These are phyloP conservation scores for Platygyra sinensis DNA, from an alignment of 64 coral and sea anemone genomes.

Conservation along the genomic window DNA sequence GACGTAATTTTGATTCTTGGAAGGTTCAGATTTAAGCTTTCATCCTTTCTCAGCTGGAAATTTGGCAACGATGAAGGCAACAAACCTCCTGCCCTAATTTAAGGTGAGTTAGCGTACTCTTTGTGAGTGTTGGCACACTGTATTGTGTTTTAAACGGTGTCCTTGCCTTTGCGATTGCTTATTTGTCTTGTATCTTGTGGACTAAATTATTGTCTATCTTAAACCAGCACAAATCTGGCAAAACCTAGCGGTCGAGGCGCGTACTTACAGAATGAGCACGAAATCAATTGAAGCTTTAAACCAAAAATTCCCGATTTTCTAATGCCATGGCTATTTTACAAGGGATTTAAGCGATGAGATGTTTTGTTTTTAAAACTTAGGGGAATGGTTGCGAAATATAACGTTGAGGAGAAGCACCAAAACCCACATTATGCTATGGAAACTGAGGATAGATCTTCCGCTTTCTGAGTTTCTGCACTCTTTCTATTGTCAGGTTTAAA, in stretches of 20 bases:
- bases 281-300: background rate
- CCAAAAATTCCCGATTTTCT: background rate
- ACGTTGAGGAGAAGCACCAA: background rate
- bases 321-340: background rate
- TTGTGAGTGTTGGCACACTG: background rate
- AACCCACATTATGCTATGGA: no score
- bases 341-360: background rate
- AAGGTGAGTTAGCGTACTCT: background rate
- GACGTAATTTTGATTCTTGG: conserved; percentile 26
- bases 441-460: no score
- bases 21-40: background rate
- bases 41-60: background rate
- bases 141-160: background rate
- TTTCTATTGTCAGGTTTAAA: no score
- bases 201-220: background rate
- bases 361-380: background rate
- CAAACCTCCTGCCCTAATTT: background rate
- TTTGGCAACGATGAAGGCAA: conserved; percentile 1
- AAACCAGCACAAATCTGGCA: background rate
- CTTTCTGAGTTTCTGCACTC: no score
- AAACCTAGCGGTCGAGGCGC: background rate
- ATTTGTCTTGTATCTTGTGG: background rate
- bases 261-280: background rate
- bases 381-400: background rate
- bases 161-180: background rate